phyloP scores from a whole-genome alignment of 2,888 invertebrate species.

The Diplolepis rosae region DNA sequence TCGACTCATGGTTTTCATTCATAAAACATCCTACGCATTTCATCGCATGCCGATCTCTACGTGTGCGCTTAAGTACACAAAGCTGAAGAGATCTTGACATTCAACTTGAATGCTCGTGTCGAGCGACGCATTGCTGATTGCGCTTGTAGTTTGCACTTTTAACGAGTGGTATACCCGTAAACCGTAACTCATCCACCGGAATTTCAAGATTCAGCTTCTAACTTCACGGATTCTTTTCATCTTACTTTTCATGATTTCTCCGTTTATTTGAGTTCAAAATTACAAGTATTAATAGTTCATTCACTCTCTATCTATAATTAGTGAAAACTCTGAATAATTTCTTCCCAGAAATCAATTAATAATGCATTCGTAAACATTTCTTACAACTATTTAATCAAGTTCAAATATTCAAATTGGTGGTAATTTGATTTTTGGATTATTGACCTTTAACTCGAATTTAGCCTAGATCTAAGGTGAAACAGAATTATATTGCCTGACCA shows the following conservation, averaged over 20 bases:
- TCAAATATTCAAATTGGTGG: too few species aligned
- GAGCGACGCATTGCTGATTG: constrained; percentile 25
- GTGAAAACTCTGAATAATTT: too few species aligned
- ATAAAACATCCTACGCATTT: constrained; percentile 38
- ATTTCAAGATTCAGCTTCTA: constrained; percentile 17
- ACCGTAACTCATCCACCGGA: constrained; percentile 35
- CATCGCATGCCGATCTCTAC: constrained; percentile 39
- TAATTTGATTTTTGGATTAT: too few species aligned
- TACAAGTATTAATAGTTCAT: not conserved
- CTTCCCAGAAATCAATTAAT: too few species aligned
- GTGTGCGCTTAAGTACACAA: constrained; percentile 27
- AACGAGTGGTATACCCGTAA: constrained; percentile 37
- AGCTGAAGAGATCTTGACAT: constrained; percentile 28
- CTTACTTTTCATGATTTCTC: not conserved
- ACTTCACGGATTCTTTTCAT: not conserved
- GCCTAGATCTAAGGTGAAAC: too few species aligned
- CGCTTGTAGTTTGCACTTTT: constrained; percentile 23
- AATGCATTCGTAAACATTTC: too few species aligned
- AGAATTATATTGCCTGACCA: too few species aligned
- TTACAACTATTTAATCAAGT: too few species aligned
- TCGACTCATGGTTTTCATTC: constrained; percentile 31
- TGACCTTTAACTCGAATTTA: too few species aligned
- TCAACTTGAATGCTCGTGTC: constrained; percentile 23
- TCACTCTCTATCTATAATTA: too few species aligned
- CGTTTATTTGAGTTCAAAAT: not conserved